These are phyloP conservation scores for Platysternon megacephalum DNA, from an alignment of 2,113 vertebrate genomes.

Conservation along the genomic window DNA sequence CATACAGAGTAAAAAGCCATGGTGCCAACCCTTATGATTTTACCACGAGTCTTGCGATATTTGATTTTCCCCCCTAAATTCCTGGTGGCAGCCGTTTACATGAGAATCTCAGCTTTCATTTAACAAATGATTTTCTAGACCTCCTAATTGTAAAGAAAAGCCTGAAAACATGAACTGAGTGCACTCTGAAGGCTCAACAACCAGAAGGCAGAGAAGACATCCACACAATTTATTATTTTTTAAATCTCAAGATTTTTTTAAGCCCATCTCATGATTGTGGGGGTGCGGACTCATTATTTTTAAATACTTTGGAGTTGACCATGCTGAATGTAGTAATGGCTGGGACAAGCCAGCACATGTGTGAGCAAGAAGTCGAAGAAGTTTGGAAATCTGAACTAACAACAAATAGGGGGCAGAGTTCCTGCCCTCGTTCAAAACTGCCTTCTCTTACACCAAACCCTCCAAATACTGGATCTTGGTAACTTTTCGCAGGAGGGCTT, in stretches of 20 bases:
- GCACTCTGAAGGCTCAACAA: not conserved
- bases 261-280: not conserved
- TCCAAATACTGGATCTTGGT: not conserved
- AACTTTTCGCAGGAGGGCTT: not conserved
- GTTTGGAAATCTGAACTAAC: not conserved
- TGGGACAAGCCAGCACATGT: not conserved
- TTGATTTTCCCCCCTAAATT: not conserved
- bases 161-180: not conserved
- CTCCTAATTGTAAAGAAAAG: not conserved
- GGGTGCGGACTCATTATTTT: not conserved
- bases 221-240: not conserved
- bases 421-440: not conserved
- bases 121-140: not conserved
- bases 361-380: not conserved
- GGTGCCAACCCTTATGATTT: not conserved
- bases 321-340: not conserved
- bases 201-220: not conserved
- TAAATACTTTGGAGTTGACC: not conserved
- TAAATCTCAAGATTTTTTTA: not conserved
- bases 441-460: not conserved
- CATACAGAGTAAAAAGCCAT: not conserved
- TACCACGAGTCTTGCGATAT: not conserved
- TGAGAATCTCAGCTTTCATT: not conserved
- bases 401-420: not conserved
- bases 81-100: not conserved